Base-by-base conservation (phyloP, 2,113 vertebrate genomes). In the Ia io region DNA sequence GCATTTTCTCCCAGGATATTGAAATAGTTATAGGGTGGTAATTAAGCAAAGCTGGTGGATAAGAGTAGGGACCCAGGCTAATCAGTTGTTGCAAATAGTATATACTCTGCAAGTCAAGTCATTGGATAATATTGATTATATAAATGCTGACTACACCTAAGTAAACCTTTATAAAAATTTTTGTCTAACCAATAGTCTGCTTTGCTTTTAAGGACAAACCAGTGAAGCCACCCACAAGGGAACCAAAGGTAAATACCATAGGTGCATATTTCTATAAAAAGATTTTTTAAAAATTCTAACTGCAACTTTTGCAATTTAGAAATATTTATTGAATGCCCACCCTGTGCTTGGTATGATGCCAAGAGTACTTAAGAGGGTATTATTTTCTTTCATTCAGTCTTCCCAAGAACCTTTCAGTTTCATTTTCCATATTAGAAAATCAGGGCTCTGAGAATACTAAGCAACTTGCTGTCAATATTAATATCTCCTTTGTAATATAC, bases 141-240 rank as follows among this genome's bases (percentile, higher is more conserved):
- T 65, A 74, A 42, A 56, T 73, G 37, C 70, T 44, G 13, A 80
- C 25, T 37, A 2, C 9, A 59, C 40, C 30, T 42, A 30, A 69
- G 18, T 84, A 65, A 89, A 51, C 20, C 40, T 94, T 32, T 69
- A 51, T 28, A 61, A 67, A 84, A 42, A 83, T 67, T 11, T 67
- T 0, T 78, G 18, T 30, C 65, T 97, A 93, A 97, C 56, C 47
- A 67, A 16, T 51, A 28, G 4, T 89, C 12, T 94, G 32, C 92
- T 40, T 97, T 95, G 56, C 93, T 96, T 93, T 91, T 91, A 73
- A 98, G 98, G 96, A 85, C 47, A 95, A 98, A 83, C 88, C 97
- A 28, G 80, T 1, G 74, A 97, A 98, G 80, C 95, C 97, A 95
- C 32, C 76, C 30, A 11, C 92, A 73, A 30, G 94, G 87, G 89